Evolutionary conservation across 1,140 invertebrate species (phyloP), one percentile per base, ranked within the genome.

Genomic region (Helicoverpa zea): DNA sequence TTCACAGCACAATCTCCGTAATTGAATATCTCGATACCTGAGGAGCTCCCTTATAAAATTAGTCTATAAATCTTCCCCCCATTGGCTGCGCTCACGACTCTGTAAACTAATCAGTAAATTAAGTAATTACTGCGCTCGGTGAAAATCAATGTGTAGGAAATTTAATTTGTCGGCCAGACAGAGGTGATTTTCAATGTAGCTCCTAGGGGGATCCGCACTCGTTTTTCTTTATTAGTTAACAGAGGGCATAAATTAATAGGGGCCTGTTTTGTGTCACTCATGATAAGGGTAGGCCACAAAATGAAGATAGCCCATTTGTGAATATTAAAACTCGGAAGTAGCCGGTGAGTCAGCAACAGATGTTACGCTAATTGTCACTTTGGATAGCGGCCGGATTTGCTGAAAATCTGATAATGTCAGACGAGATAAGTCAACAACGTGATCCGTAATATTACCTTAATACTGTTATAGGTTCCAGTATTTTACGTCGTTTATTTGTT

Each of bases 131-230:
- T 87, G 79, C 63, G 84, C 85, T 56, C 79, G 78, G 82, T 87
- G 86, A 88, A 91, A 92, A 91, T 91, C 89, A 91, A 91, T 91
- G 87, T 89, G 88, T 88, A 87, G 86, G 85, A 89, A 91, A 91
- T 91, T 92, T 88, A 89, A 91, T 91, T 92, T 88, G 84, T 85
- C 82, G 76, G 86, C 83, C 86, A 86, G 86, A 86, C 83, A 73
- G 73, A 73, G 83, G 63, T 83, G 82, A 84, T 88, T 84, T 88
- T 82, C 85, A 87, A 83, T 85, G 83, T 85, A 87, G 81, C 83
- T 87, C 83, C 80, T 84, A 73, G 79, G 87, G 85, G 86, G 83
- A 43, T 49, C 13, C 63, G 73, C 78, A 73, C 54, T 81, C 79
- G 72, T 81, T 78, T 83, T 83, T 77, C 81, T 85, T 83, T 83